Conservation (phyloP, 2,113 vertebrate species). For the Origma solitaria region DNA sequence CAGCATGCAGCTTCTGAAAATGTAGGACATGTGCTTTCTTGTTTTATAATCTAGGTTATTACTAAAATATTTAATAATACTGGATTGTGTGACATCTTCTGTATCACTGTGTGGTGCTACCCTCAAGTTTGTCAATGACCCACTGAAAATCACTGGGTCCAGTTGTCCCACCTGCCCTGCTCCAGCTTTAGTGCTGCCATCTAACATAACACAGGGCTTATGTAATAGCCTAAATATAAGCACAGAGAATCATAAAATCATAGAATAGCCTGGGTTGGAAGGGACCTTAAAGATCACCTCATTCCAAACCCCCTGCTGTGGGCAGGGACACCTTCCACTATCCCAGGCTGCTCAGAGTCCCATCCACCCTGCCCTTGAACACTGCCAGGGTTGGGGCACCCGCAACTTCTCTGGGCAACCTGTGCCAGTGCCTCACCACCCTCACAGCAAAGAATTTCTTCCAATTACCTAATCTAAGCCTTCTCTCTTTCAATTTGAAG, state of each 20-base stretch:
- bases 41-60: neutral
- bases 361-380: neutral
- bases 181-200: neutral
- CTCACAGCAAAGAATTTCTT: neutral
- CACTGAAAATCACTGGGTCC: neutral
- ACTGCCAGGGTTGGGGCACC: neutral
- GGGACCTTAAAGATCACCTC: neutral
- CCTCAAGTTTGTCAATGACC: neutral
- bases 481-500: neutral
- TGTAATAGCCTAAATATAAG: neutral
- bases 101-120: neutral
- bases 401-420: neutral
- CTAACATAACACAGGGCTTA: neutral
- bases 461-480: neutral
- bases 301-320: neutral
- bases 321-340: neutral
- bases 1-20: neutral
- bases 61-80: neutral
- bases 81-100: neutral
- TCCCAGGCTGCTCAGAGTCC: neutral
- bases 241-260: neutral
- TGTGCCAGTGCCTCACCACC: neutral
- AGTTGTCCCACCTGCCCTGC: neutral
- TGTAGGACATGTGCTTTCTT: neutral
- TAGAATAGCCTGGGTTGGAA: neutral